phyloP scores from a whole-genome alignment of 1,140 invertebrate genomes.

The Plutomurus gul region DNA sequence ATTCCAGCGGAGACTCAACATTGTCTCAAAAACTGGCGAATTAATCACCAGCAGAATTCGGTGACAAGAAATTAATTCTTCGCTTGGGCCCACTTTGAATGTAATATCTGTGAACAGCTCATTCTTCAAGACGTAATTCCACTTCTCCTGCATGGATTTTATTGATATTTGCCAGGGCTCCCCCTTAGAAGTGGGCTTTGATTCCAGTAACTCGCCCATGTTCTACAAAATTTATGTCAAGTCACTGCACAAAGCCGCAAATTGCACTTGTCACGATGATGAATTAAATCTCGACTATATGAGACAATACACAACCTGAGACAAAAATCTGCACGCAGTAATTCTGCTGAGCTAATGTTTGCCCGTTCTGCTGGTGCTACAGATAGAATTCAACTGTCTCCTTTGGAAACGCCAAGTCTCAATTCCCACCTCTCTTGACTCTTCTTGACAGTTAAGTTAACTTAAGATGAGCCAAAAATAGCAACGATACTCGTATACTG shows the following conservation, averaged over 20 bases:
- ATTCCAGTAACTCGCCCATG: conserved; percentile 42
- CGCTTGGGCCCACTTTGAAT: conserved; percentile 3
- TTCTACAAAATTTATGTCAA: no score
- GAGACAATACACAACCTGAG: no score
- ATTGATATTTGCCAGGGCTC: conserved; percentile 43
- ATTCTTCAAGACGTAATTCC: conserved; percentile 39
- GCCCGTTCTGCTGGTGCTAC: background rate
- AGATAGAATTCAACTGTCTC: background rate
- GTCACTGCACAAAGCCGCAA: no score
- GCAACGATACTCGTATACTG: background rate
- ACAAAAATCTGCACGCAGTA: background rate
- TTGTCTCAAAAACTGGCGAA: conserved; percentile 50
- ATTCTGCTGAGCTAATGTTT: background rate
- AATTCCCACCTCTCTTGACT: conserved; percentile 15
- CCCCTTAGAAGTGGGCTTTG: background rate
- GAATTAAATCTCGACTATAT: no score
- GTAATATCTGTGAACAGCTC: conserved; percentile 42
- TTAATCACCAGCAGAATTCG: conserved; percentile 44
- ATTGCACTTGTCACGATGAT: no score
- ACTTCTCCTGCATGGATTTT: conserved; percentile 36
- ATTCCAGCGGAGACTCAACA: conserved; percentile 35
- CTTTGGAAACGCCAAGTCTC: background rate
- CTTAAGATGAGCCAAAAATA: conserved; percentile 15
- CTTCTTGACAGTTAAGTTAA: conserved; percentile 21
- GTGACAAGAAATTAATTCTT: conserved; percentile 36